Conservation (phyloP, 2,113 vertebrate species). For the Emydura subglobosa region DNA sequence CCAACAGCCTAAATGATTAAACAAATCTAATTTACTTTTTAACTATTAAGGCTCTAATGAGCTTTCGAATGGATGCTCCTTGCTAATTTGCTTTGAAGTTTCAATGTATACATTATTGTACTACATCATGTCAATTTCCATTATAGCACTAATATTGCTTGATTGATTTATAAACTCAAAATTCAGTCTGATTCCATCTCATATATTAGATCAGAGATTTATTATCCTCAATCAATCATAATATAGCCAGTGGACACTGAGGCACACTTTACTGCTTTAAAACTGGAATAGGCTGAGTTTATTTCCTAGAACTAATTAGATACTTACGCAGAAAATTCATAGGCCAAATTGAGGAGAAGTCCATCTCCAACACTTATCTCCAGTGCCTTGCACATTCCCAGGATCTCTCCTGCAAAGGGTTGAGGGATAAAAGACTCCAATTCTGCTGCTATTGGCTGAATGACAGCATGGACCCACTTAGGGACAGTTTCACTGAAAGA, state of each 20-base stretch:
- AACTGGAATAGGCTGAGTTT: accelerated
- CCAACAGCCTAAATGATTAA: accelerated
- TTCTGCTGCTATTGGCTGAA: constrained; percentile 71
- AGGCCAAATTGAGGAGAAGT: constrained; percentile 90
- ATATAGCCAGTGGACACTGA: neutral
- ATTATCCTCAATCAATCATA: neutral
- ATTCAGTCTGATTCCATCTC: neutral
- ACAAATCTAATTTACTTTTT: accelerated
- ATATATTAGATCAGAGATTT: neutral
- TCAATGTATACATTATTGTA: neutral
- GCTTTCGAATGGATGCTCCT: accelerated
- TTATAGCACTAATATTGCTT: accelerated
- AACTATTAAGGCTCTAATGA: accelerated
- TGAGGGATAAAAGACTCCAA: constrained; percentile 82
- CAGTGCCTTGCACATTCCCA: constrained; percentile 79
- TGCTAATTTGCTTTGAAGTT: neutral
- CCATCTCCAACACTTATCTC: constrained; percentile 80
- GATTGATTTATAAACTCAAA: accelerated
- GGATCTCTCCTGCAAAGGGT: constrained; percentile 86
- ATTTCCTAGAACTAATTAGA: accelerated
- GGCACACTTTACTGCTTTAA: accelerated
- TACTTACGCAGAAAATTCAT: constrained; percentile 91
- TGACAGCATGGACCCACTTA: constrained; percentile 83
- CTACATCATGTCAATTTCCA: accelerated
- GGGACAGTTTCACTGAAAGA: constrained; percentile 83